Conservation (phyloP, 2,797 vertebrate species). For the Hydrolagus colliei region DNA sequence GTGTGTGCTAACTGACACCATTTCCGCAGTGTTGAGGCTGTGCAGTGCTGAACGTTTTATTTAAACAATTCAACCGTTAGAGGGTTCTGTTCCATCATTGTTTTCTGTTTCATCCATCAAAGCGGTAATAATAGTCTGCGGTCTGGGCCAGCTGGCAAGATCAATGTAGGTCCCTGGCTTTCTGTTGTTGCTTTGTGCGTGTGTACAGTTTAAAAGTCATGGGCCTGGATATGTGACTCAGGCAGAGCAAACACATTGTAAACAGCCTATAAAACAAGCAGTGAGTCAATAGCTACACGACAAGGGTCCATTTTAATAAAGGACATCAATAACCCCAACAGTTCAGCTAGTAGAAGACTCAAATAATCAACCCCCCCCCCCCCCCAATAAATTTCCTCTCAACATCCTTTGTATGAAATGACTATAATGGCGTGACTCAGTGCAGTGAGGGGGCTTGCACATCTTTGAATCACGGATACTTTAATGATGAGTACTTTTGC, state of each 20-base stretch:
- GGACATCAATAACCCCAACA: background rate
- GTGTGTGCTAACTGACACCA: background rate
- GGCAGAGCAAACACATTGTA: background rate
- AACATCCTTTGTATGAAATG: background rate
- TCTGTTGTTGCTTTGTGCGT: background rate
- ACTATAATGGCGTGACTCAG: background rate
- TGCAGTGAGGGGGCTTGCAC: no score
- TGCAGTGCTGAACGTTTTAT: background rate
- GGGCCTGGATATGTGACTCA: background rate
- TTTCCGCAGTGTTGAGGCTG: background rate
- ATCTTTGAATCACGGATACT: background rate
- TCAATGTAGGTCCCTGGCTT: background rate
- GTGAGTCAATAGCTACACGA: background rate
- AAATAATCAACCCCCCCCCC: no score
- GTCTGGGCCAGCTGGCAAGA: background rate
- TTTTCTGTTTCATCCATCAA: background rate
- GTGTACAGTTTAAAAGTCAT: background rate
- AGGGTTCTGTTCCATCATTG: background rate
- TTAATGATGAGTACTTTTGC: background rate
- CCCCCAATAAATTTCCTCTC: background rate
- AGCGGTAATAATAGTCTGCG: background rate
- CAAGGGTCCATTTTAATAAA: background rate
- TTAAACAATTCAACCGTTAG: background rate
- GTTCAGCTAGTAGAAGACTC: background rate
- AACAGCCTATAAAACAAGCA: background rate